Base-by-base conservation (phyloP, 2,113 vertebrate species). In the Pardalotus punctatus region DNA sequence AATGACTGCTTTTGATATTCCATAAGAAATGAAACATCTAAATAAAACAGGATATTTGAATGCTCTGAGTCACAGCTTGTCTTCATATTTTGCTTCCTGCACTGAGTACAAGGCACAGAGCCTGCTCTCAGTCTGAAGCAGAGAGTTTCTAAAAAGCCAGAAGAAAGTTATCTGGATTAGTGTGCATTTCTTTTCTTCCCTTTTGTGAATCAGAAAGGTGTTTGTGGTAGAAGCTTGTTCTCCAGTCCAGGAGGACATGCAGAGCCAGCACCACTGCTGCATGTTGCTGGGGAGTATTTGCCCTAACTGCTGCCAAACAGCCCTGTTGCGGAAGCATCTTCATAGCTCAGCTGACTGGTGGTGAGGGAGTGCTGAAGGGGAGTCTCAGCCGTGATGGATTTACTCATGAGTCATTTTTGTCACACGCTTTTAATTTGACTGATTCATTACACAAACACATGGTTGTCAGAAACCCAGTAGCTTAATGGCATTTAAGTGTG, bases 401-500 rank as follows among this genome's bases (percentile, higher is more conserved):
- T 69, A 81, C 76, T 94, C 76, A 96, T 96, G 93, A 96, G 79
- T 95, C 96, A 97, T 93, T 94, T 95, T 95, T 90, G 93, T 97
- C 93, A 97, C 90, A 93, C 60, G 60, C 90, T 96, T 97, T 95
- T 95, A 93, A 95, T 97, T 96, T 94, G 91, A 93, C 87, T 95
- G 96, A 97, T 91, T 97, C 94, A 94, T 89, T 95, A 86, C 80
- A 90, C 67, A 93, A 96, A 95, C 94, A 95, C 91, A 94, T 95
- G 87, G 71, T 70, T 95, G 95, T 97, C 94, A 96, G 94, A 96
- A 95, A 73, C 90, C 87, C 84, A 95, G 95, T 90, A 96, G 94
- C 94, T 96, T 95, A 96, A 93, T 96, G 94, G 76, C 85, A 93
- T 94, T 96, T 90, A 91, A 94, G 95, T 93, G 96, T 96, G 95